These are phyloP conservation scores for Styela clava DNA, from an alignment of 23 tunicate species.

Conservation along the genomic window DNA sequence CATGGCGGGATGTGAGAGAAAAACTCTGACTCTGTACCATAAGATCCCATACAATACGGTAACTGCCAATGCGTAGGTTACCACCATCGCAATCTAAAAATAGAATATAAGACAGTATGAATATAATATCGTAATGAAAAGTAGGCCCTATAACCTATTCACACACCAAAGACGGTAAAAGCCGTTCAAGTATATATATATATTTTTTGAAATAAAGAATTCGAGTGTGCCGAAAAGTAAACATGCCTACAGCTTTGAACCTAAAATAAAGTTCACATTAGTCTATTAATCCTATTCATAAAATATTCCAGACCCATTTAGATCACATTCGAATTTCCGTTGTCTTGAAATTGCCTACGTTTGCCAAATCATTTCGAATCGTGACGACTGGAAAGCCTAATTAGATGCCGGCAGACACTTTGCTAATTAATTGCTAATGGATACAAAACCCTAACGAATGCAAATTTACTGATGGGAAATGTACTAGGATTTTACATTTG, in stretches of 20 bases:
- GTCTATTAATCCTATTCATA: too few relatives aligned
- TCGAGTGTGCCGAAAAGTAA: not conserved
- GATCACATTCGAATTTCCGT: too few relatives aligned
- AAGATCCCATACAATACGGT: slow-evolving; percentile 55
- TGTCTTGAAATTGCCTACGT: too few relatives aligned
- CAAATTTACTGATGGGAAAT: not conserved
- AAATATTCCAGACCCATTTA: too few relatives aligned
- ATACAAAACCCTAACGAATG: not conserved
- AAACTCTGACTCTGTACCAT: slow-evolving; percentile 70
- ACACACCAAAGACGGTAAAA: not conserved
- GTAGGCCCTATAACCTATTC: not conserved
- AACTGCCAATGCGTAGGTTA: slow-evolving; percentile 45
- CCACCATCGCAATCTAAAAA: slow-evolving; percentile 62
- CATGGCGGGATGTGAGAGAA: slow-evolving; percentile 68
- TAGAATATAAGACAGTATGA: not conserved
- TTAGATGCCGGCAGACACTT: not conserved
- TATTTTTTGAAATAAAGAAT: not conserved
- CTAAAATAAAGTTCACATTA: too few relatives aligned
- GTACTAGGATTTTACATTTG: not conserved
- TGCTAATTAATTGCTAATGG: not conserved
- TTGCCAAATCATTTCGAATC: not conserved
- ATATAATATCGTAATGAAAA: not conserved
- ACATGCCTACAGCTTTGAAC: not conserved
- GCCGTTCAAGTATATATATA: not conserved
- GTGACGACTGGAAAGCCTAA: not conserved